Evolutionary conservation across 2,797 vertebrate species (phyloP).

Genomic region (Pyrocephalus nanus): DNA sequence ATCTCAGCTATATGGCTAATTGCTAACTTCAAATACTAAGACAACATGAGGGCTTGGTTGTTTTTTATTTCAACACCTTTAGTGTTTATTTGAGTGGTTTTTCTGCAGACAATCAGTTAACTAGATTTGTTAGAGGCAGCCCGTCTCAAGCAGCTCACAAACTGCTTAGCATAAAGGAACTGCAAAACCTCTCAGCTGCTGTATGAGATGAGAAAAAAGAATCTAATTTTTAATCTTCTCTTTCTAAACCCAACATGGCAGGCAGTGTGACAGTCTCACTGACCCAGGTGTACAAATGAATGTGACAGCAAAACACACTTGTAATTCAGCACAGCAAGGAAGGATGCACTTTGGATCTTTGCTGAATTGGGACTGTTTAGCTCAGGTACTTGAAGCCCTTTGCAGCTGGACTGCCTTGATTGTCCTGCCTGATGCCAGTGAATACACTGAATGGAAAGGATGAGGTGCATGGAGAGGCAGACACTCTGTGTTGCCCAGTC

Average conservation of each 20-base stretch:
- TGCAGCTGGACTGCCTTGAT: neutral
- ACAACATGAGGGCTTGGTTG: neutral
- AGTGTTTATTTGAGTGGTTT: neutral
- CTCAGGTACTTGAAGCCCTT: neutral
- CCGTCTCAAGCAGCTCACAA: neutral
- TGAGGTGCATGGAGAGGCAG: no score
- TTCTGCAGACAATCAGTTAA: neutral
- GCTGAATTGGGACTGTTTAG: neutral
- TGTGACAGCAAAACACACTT: neutral
- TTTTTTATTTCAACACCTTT: neutral
- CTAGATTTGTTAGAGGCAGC: neutral
- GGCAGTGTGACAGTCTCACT: neutral
- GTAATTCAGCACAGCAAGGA: neutral
- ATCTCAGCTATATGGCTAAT: neutral
- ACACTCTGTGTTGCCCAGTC: neutral
- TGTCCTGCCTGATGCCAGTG: neutral
- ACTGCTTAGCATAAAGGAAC: neutral
- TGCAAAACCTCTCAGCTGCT: neutral
- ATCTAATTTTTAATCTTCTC: neutral
- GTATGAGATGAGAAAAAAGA: neutral
- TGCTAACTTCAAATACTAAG: neutral
- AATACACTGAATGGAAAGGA: neutral
- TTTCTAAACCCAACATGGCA: neutral
- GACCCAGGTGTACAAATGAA: neutral
- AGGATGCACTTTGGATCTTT: neutral